Evolutionary conservation across 1,140 invertebrate genomes (phyloP).

Genomic region (Scaptomyza hsui): DNA sequence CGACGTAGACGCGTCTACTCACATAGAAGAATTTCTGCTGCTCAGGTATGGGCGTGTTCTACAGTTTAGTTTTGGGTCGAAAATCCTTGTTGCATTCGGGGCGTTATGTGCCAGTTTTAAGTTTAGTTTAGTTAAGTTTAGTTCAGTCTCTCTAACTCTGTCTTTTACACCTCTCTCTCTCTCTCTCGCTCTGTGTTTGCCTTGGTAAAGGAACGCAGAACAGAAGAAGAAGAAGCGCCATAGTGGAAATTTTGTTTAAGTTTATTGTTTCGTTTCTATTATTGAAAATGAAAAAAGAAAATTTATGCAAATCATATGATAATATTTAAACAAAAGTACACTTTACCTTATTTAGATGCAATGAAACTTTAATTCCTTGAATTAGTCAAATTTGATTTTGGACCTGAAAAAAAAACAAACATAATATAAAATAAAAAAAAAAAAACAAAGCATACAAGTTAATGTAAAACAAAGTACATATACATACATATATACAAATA

Average conservation of each 20-base stretch:
- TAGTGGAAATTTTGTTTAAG: constrained; percentile 83
- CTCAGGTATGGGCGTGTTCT: constrained; percentile 76
- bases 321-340: constrained; percentile 75
- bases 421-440: constrained; percentile 39
- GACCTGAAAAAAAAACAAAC: constrained; percentile 72
- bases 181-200: constrained; percentile 1
- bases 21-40: constrained; percentile 79
- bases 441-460: constrained; percentile 28
- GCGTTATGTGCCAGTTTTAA: constrained; percentile 42
- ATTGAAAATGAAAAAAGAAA: constrained; percentile 61
- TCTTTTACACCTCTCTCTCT: constrained; percentile 9
- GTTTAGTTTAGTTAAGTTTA: constrained; percentile 64
- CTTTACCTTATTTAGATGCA: constrained; percentile 81
- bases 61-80: background rate
- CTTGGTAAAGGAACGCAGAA: constrained; percentile 9
- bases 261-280: constrained; percentile 82
- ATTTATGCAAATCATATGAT: constrained; percentile 74
- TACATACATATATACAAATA: constrained; percentile 47
- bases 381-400: constrained; percentile 83
- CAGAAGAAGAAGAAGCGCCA: constrained; percentile 47
- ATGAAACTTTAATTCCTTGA: constrained; percentile 83
- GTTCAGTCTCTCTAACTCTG: constrained; percentile 52
- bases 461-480: constrained; percentile 41
- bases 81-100: constrained; percentile 24
- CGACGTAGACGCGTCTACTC: constrained; percentile 64